phyloP scores from a whole-genome alignment of 2,113 vertebrate species.

The Plecturocebus donacophilus region DNA sequence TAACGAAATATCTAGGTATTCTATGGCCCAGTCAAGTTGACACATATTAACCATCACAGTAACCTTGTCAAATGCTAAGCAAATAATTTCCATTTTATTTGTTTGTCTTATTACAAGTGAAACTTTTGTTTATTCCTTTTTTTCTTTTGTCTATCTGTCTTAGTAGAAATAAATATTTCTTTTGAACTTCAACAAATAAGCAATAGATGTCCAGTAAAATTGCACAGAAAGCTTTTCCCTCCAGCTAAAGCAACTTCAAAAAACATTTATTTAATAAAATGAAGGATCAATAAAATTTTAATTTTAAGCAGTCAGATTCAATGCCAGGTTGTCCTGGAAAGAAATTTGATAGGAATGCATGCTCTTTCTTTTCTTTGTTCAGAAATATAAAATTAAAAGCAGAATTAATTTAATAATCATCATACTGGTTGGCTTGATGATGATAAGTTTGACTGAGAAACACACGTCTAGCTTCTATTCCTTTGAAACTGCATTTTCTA shows the following conservation, averaged over 20 bases:
- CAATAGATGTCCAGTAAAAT: slow-evolving; percentile 67
- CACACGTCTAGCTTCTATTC: slow-evolving; percentile 15
- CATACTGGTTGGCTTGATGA: slow-evolving; percentile 61
- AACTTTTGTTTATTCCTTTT: not conserved
- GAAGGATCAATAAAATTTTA: slow-evolving; percentile 86
- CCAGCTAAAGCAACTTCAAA: slow-evolving; percentile 58
- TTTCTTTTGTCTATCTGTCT: slow-evolving; percentile 65
- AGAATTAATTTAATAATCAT: slow-evolving; percentile 78
- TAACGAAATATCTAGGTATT: not conserved
- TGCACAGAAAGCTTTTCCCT: slow-evolving; percentile 77
- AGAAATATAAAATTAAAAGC: slow-evolving; percentile 81
- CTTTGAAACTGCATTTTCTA: slow-evolving; percentile 49
- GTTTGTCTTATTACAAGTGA: not conserved
- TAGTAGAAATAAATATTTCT: slow-evolving; percentile 53
- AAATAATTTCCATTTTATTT: not conserved
- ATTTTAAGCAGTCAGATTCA: slow-evolving; percentile 84
- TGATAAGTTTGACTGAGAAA: slow-evolving; percentile 67
- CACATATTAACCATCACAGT: not conserved
- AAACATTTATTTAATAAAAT: slow-evolving; percentile 84
- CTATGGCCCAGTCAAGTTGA: not conserved
- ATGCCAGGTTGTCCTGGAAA: slow-evolving; percentile 84
- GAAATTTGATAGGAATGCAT: slow-evolving; percentile 83
- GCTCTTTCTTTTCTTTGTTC: slow-evolving; percentile 63
- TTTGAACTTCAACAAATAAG: slow-evolving; percentile 60
- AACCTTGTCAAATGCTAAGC: not conserved